Percentiles rank a stretch among this genome's conserved stretches.
phyloP scores from a whole-genome alignment of 1,140 invertebrate genomes.

The Drosophila kikkawai region DNA sequence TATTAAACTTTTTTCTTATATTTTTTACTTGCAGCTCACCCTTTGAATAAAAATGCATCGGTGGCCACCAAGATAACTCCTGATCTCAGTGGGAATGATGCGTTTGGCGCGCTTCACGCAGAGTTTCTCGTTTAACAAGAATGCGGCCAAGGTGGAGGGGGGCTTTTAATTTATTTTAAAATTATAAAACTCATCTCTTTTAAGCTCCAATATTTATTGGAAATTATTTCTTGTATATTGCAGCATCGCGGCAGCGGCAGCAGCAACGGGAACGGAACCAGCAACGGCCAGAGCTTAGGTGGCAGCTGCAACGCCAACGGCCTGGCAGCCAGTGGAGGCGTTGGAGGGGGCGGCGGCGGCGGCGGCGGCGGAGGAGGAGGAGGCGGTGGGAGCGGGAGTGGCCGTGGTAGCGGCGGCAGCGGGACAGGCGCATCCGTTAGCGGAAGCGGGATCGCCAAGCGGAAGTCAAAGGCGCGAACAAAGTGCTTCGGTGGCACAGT shows the following conservation, averaged over 20 bases:
- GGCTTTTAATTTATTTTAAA: background rate
- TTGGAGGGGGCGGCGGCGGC: constrained; percentile 51
- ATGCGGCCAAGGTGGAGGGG: constrained; percentile 62
- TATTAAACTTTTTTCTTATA: background rate
- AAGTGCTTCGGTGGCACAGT: constrained; percentile 86
- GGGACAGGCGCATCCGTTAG: constrained; percentile 22
- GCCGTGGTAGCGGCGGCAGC: constrained; percentile 26
- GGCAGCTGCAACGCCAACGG: constrained; percentile 63
- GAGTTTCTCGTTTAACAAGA: constrained; percentile 70
- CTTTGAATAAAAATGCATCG: constrained; percentile 17
- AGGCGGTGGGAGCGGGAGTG: constrained; percentile 29
- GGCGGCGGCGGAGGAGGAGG: constrained; percentile 17
- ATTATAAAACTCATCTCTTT: background rate
- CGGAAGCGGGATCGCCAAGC: constrained; percentile 44
- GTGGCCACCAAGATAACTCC: constrained; percentile 21
- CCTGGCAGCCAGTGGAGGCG: constrained; percentile 65
- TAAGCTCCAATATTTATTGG: background rate
- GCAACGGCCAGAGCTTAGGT: constrained; percentile 51
- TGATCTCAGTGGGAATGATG: constrained; percentile 66
- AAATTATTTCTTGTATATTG: background rate
- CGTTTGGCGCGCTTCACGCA: constrained; percentile 76
- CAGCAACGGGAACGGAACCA: constrained; percentile 41
- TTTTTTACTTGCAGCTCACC: constrained; percentile 22
- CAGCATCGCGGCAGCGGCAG: constrained; percentile 72
- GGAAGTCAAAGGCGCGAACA: constrained; percentile 73